Base-by-base conservation (phyloP, 1,140 invertebrate species). In the Euschistus heros region DNA sequence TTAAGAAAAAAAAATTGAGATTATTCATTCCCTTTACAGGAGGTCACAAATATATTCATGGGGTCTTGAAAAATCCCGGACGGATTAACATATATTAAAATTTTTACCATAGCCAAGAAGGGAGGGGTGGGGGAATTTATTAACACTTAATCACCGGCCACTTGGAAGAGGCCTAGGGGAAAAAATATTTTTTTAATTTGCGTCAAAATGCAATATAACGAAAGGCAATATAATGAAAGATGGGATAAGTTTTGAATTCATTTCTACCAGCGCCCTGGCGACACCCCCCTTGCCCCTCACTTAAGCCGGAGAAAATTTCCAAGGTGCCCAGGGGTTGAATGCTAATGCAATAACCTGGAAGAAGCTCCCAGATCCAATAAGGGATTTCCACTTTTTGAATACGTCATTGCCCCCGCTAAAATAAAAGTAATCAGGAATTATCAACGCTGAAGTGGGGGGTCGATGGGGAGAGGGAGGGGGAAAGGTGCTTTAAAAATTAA, bases 361-460 rank as follows among this genome's bases (percentile, higher is more conserved):
- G 54, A 57, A 15, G 54, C 24, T 50, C 18, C 54, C 54, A 57
- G 54, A 57, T 57, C 24, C 54, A 22, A 57, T 57, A 57, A 57
- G 54, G 54, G 54, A 57, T 57, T 57, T 57, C 18, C 54, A 57
- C 54, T 57, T 57, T 57, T 57, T 57, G 54, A 57, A 57, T 26
- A 50, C 47, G 47, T 50, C 47, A 50, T 50, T 50, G 47, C 47
- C 24, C 24, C n/a, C 24, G 18, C 6, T 15, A 24, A 57, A 57
- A 57, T 57, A 57, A 57, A 57, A 57, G 54, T 57, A 57, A 57
- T 57, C 20, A 57, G 54, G 24, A 57, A 57, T 50, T 50, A 50
- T 22, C 47, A 22, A 50, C 3, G 59, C 15, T 27, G 24, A 27
- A 64, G 50, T 24, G 47, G 27, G 1, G 47, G 46, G 17, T 1